Percentiles rank a stretch among this genome's conserved stretches.
Evolutionary conservation across 2,113 vertebrate species (phyloP).

Genomic region (Glaucidium brasilianum): DNA sequence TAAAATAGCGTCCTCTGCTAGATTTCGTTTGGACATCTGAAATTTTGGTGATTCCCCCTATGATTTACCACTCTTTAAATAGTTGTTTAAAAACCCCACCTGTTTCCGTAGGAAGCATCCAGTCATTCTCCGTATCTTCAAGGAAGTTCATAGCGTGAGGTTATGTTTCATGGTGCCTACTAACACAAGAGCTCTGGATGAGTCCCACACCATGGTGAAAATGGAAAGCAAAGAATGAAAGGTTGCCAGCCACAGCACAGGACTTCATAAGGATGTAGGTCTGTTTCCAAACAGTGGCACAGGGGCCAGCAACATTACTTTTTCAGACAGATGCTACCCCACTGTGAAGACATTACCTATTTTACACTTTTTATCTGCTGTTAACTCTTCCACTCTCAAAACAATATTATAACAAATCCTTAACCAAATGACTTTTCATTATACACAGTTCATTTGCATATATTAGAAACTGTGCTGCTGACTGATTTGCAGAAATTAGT

Average conservation of each 20-base stretch:
- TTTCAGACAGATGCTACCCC: not conserved
- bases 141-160: not conserved
- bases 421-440: not conserved
- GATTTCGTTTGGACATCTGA: not conserved
- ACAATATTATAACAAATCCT: not conserved
- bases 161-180: not conserved
- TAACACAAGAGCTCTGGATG: not conserved
- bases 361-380: not conserved
- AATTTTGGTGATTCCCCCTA: accelerated
- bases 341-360: not conserved
- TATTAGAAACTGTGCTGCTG: not conserved
- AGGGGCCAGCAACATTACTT: not conserved
- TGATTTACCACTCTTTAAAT: not conserved
- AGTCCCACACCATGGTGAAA: not conserved
- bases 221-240: not conserved
- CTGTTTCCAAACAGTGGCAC: not conserved
- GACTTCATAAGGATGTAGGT: accelerated
- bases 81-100: accelerated
- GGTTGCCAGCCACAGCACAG: not conserved
- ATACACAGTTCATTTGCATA: not conserved
- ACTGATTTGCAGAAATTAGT: not conserved
- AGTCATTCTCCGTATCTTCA: not conserved
- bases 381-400: not conserved
- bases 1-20: not conserved
- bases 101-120: not conserved